Conservation (phyloP, 1,140 invertebrate genomes). For the Thaumetopoea pityocampa region DNA sequence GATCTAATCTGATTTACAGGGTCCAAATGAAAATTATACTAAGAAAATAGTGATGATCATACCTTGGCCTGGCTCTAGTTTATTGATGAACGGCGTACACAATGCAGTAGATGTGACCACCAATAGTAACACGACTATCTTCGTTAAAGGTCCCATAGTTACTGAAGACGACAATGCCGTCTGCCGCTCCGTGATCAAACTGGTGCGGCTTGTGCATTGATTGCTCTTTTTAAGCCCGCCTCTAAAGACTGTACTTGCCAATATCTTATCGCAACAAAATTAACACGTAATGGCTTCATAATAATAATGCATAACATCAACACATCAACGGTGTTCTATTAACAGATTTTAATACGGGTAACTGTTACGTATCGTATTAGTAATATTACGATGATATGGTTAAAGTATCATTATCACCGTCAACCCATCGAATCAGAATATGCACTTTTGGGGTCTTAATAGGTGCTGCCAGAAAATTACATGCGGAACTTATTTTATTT, state of each 20-base stretch:
- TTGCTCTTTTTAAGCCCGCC: slow-evolving; percentile 38
- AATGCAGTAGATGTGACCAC: slow-evolving; percentile 23
- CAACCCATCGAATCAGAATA: too few species aligned
- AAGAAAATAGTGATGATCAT: slow-evolving; percentile 4
- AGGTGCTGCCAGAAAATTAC: too few species aligned
- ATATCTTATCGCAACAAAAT: slow-evolving; percentile 1
- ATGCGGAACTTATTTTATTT: too few species aligned
- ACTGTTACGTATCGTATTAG: too few species aligned
- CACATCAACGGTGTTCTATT: too few species aligned
- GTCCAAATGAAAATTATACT: background rate
- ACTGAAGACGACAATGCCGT: slow-evolving; percentile 39
- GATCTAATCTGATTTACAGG: too few species aligned
- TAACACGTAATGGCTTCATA: slow-evolving; percentile 1
- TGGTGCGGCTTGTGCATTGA: slow-evolving; percentile 37
- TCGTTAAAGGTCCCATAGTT: slow-evolving; percentile 46
- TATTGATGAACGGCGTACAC: slow-evolving; percentile 48
- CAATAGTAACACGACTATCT: slow-evolving; percentile 39
- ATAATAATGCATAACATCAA: too few species aligned
- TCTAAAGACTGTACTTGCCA: slow-evolving; percentile 14
- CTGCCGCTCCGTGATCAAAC: slow-evolving; percentile 25
- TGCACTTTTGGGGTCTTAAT: too few species aligned
- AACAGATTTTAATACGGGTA: too few species aligned
- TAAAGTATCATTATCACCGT: too few species aligned
- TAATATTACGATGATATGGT: too few species aligned
- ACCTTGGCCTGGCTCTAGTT: slow-evolving; percentile 58